A percentile compares a stretch with the other conserved stretches of the same genome.
Evolutionary conservation across 2,888 invertebrate species (phyloP).

Genomic region (Xestia xanthographa): DNA sequence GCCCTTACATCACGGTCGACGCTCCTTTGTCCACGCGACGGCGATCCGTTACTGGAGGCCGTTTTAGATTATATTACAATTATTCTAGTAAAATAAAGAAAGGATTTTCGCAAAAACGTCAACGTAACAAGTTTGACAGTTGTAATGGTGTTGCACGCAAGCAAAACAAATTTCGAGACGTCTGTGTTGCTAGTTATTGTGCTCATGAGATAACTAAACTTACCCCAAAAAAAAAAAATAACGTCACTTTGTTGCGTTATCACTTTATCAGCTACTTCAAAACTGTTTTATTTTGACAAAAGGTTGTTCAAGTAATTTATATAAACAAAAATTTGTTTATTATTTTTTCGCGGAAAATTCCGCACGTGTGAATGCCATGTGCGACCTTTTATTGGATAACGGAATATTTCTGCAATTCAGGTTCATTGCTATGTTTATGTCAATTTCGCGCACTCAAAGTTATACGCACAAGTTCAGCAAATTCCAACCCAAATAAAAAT

Average conservation of each 20-base stretch:
- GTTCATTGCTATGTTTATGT: not conserved
- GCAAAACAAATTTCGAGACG: slow-evolving; percentile 3
- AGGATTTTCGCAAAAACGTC: slow-evolving; percentile 64
- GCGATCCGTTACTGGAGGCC: slow-evolving; percentile 65
- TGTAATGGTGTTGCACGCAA: slow-evolving; percentile 19
- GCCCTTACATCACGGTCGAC: slow-evolving; percentile 85
- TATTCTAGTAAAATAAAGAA: slow-evolving; percentile 57
- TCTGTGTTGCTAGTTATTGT: slow-evolving; percentile 33
- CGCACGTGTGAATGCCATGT: slow-evolving; percentile 35
- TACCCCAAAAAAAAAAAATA: not conserved
- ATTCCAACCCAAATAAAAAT: not conserved
- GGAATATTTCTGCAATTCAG: slow-evolving; percentile 32
- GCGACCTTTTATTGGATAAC: slow-evolving; percentile 18
- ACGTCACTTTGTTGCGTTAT: not conserved
- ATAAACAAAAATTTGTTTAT: not conserved
- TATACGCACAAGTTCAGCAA: not conserved
- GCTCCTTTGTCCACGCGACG: slow-evolving; percentile 71
- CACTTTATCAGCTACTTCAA: not conserved
- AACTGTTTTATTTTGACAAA: not conserved
- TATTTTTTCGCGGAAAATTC: not conserved
- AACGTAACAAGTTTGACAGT: slow-evolving; percentile 68
- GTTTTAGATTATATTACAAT: slow-evolving; percentile 59
- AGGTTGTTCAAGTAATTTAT: not conserved
- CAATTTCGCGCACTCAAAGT: not conserved
- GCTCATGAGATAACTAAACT: not conserved